Percentiles rank a stretch among this genome's conserved stretches.
phyloP scores from a whole-genome alignment of 2,797 vertebrate genomes.

The Hippoglossus hippoglossus region DNA sequence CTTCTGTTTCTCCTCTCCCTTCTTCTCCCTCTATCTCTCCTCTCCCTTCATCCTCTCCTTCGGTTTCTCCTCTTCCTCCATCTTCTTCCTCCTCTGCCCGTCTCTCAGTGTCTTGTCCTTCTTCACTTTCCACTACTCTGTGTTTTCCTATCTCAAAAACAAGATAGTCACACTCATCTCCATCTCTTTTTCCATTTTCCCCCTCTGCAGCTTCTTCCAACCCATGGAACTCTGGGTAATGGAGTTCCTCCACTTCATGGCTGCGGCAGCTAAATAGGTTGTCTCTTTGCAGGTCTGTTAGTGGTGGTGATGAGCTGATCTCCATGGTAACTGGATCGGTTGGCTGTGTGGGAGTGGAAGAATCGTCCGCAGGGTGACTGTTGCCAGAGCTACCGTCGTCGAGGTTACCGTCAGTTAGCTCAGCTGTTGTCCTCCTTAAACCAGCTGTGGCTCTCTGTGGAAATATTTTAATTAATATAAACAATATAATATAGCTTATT shows the following conservation, averaged over 20 bases:
- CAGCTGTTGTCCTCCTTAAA: constrained; percentile 63
- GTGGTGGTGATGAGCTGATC: constrained; percentile 53
- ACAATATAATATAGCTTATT: too few species aligned
- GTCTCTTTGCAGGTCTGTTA: constrained; percentile 52
- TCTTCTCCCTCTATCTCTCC: neutral
- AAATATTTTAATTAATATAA: constrained; percentile 20
- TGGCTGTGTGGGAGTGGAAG: constrained; percentile 29
- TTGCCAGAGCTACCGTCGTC: constrained; percentile 25
- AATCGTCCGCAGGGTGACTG: constrained; percentile 26
- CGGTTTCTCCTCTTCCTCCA: neutral
- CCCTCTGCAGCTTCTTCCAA: constrained; percentile 12
- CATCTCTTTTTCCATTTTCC: constrained; percentile 24
- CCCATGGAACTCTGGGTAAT: constrained; percentile 42
- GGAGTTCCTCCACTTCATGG: constrained; percentile 47
- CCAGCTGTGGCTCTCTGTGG: constrained; percentile 75
- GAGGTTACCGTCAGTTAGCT: constrained; percentile 66
- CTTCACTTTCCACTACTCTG: neutral
- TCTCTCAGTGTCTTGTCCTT: neutral
- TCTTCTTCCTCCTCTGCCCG: neutral
- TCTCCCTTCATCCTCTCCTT: constrained; percentile 6
- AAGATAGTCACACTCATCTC: constrained; percentile 59
- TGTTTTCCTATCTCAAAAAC: constrained; percentile 52
- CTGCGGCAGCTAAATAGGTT: constrained; percentile 37
- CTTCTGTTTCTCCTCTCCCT: neutral
- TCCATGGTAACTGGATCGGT: constrained; percentile 66